phyloP scores from a whole-genome alignment of 2,888 invertebrate species.

The Myathropa florea region DNA sequence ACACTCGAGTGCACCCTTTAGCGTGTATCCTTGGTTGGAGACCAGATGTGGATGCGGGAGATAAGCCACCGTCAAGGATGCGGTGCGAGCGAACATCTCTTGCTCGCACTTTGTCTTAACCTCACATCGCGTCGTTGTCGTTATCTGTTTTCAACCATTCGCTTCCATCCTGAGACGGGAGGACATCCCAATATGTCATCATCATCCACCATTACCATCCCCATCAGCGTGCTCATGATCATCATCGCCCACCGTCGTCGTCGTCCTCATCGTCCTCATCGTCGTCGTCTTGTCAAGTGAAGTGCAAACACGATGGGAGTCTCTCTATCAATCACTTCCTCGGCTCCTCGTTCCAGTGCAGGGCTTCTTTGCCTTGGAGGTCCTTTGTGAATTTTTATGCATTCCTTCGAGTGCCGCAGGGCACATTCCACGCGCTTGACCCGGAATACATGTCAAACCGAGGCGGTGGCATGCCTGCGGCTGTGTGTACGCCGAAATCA shows the following conservation, averaged over 20 bases:
- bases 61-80: conserved; percentile 56
- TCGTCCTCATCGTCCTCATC: conserved; percentile 4
- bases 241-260: conserved; percentile 8
- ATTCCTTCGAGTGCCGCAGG: conserved; percentile 27
- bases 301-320: conserved; percentile 54
- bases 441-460: conserved; percentile 14
- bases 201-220: conserved; percentile 1
- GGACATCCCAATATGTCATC: conserved; percentile 50
- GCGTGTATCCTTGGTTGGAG: conserved; percentile 19
- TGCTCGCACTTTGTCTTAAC: conserved; percentile 57
- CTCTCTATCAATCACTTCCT: conserved; percentile 64
- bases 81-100: conserved; percentile 33
- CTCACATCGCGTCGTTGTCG: not conserved
- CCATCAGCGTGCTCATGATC: too few relatives aligned
- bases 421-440: conserved; percentile 32
- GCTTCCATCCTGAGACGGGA: conserved; percentile 4
- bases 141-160: conserved; percentile 32
- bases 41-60: conserved; percentile 54
- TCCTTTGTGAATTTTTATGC: conserved; percentile 30
- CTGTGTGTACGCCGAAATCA: conserved; percentile 43
- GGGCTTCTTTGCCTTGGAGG: not conserved
- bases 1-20: conserved; percentile 63
- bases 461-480: not conserved
- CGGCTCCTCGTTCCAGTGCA: conserved; percentile 32
- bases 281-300: conserved; percentile 48